Base-by-base conservation (phyloP, 1,140 invertebrate genomes). In the Papilio machaon region DNA sequence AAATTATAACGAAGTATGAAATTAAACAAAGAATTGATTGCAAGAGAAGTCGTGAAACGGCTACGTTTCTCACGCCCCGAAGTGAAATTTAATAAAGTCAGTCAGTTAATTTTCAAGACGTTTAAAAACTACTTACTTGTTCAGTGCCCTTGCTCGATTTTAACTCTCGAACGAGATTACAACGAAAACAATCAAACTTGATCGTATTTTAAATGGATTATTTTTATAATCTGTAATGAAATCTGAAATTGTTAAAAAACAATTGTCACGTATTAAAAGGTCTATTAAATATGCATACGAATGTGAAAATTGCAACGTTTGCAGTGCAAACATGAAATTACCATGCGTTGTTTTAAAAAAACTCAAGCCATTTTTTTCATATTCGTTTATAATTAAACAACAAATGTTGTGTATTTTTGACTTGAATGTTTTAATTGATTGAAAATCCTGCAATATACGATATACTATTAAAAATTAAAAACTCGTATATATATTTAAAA, bases 41-140 rank as follows among this genome's bases (percentile, higher is more conserved):
- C 9, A 64, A 60, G 30, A 17, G 23, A 79, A 79, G 58, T 79
- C 35, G 23, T 23, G 15, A 46, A 64, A 46, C 77, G 58, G 46
- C 77, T 54, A 77, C 52, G 54, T 79, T 79, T 67, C 77, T 15
- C 52, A 52, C 11, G 47, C 73, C 47, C 30, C 76, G 17, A 35
- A 79, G 77, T 43, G 43, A 79, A 79, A 79, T 79, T 79, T 79
- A 79, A 64, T 79, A 79, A 79, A 79, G 77, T 23, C 77, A 64
- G 35, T 79, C 38, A 38, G 77, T 79, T 79, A 79, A 79, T 79
- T 79, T 79, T 67, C 77, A 64, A 60, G 77, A 79, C 77, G 58
- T 79, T 79, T 64, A 79, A 79, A 76, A 79, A 79, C 77, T 79
- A 79, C 77, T 79, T 79, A 67, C 54, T 46, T 38, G 58, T 79